Percentiles rank a stretch among this genome's conserved stretches.
Evolutionary conservation across 2,888 invertebrate genomes (phyloP).

Genomic region (Acrocyrtus sp.): DNA sequence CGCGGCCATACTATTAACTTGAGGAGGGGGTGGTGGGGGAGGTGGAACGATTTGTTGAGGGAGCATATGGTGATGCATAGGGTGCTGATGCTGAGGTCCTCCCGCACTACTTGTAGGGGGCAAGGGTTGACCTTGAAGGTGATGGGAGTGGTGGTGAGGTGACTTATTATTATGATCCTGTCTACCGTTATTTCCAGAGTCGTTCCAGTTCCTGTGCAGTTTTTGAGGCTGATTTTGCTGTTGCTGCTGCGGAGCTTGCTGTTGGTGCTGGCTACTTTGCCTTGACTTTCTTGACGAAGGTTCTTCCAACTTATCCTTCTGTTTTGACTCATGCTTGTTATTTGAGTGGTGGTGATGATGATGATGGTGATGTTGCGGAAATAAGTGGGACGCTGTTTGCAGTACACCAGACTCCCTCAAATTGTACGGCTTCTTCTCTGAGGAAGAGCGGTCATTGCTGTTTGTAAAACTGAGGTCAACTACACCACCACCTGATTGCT

Average conservation of each 20-base stretch:
- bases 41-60: constrained; percentile 52
- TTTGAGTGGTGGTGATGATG: constrained; percentile 11
- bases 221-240: constrained; percentile 12
- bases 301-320: too few relatives aligned
- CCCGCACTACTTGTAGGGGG: constrained; percentile 5
- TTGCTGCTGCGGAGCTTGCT: not conserved
- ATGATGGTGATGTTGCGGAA: constrained; percentile 19
- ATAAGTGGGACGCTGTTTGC: constrained; percentile 16
- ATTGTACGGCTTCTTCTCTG: constrained; percentile 31
- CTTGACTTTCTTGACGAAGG: too few relatives aligned
- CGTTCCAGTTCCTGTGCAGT: not conserved
- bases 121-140: not conserved
- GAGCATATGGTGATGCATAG: not conserved
- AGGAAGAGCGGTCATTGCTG: too few relatives aligned
- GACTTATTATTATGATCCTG: too few relatives aligned
- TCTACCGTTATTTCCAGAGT: not conserved
- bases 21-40: constrained; percentile 60
- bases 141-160: constrained; percentile 41
- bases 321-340: too few relatives aligned
- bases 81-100: not conserved
- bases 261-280: constrained; percentile 4
- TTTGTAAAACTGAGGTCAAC: constrained; percentile 19
- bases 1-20: constrained; percentile 59
- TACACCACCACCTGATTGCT: constrained; percentile 7
- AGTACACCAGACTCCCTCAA: too few relatives aligned